Conservation (phyloP, 1,140 invertebrate species). For the Temnothorax nylanderi region DNA sequence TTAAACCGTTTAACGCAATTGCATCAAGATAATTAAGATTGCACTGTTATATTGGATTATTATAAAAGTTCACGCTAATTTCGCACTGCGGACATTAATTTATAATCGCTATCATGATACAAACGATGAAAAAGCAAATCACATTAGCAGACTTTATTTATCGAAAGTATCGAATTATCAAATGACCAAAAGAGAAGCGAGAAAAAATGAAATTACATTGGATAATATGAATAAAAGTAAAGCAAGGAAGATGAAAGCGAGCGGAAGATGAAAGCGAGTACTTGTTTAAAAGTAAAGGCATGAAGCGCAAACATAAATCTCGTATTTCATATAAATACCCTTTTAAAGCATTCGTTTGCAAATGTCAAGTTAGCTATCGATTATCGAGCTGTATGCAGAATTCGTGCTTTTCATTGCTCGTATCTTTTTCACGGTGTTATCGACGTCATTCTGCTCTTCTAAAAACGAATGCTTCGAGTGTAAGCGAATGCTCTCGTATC, state of each 20-base stretch:
- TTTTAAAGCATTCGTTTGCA: conserved; percentile 2
- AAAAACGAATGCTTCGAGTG: background rate
- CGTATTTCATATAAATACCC: background rate
- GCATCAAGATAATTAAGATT: background rate
- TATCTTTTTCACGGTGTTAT: background rate
- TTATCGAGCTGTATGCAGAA: background rate
- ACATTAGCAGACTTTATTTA: background rate
- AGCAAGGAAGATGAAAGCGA: background rate
- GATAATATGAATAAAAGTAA: background rate
- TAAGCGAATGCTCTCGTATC: background rate
- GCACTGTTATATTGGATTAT: background rate
- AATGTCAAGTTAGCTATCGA: background rate
- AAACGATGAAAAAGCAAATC: background rate
- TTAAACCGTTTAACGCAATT: background rate
- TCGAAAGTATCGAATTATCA: conserved; percentile 1
- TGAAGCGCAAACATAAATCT: background rate
- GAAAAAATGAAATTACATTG: background rate
- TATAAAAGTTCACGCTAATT: background rate
- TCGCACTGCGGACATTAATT: background rate
- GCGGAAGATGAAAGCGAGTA: background rate
- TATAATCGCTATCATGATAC: background rate
- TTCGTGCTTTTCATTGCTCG: background rate
- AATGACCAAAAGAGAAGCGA: background rate
- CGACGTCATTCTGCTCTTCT: background rate
- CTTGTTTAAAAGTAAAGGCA: background rate